A percentile compares a stretch with the other conserved stretches of the same genome.
Conservation (phyloP, 2,888 invertebrate genomes). For the Coenonympha glycerion region DNA sequence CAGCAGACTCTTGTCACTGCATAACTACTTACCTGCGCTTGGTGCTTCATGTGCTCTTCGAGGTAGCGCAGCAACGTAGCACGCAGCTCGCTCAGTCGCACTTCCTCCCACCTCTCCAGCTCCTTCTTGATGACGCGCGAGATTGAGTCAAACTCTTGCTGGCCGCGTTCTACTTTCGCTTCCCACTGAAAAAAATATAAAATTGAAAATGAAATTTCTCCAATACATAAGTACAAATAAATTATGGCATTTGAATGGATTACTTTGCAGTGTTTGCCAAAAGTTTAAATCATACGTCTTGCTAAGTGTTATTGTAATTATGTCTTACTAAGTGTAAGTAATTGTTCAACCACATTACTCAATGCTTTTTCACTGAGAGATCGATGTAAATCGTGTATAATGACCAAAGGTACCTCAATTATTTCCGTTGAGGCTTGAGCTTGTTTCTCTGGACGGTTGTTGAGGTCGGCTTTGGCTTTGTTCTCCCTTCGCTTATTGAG, state of each 20-base stretch:
- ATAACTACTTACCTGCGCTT: slow-evolving; percentile 83
- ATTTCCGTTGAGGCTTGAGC: slow-evolving; percentile 93
- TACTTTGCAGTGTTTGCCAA: no score
- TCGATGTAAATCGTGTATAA: no score
- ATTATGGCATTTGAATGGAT: no score
- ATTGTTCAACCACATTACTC: no score
- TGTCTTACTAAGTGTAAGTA: no score
- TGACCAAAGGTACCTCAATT: slow-evolving; percentile 92
- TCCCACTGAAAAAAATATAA: slow-evolving; percentile 82
- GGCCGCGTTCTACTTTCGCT: slow-evolving; percentile 95
- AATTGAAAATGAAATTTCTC: no score
- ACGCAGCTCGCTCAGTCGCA: slow-evolving; percentile 92
- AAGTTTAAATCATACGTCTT: no score
- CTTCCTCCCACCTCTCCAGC: slow-evolving; percentile 92
- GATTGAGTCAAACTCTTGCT: slow-evolving; percentile 96
- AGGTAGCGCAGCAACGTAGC: slow-evolving; percentile 92
- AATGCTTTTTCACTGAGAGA: no score
- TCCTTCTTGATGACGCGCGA: slow-evolving; percentile 96
- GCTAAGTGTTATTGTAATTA: no score
- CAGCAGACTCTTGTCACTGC: neutral
- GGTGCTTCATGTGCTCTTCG: slow-evolving; percentile 94
- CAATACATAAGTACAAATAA: no score
- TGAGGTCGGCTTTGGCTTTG: slow-evolving; percentile 93
- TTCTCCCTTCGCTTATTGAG: slow-evolving; percentile 95
- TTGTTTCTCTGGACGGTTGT: slow-evolving; percentile 91